phyloP scores from a whole-genome alignment of 2,113 vertebrate genomes.

The Mormyrus iriodes region DNA sequence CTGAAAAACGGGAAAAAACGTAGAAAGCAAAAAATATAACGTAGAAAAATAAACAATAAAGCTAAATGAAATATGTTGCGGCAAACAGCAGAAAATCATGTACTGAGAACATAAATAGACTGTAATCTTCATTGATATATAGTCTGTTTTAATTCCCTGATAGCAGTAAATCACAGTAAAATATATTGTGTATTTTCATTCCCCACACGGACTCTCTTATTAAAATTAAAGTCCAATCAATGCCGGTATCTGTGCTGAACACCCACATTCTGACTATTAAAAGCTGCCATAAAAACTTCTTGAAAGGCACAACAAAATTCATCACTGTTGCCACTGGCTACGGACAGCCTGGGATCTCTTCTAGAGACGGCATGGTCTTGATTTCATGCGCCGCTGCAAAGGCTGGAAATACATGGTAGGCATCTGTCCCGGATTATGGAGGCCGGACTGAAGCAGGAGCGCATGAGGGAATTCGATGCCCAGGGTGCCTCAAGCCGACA shows the following conservation, averaged over 20 bases:
- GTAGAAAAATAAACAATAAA: not conserved
- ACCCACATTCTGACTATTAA: not conserved
- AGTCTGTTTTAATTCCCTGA: not conserved
- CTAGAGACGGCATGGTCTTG: not conserved
- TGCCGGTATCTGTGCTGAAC: not conserved
- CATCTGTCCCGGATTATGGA: constrained; percentile 2
- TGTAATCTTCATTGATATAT: constrained; percentile 6
- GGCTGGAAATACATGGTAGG: not conserved
- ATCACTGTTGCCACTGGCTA: not conserved
- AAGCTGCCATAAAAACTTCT: not conserved
- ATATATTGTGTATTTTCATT: not conserved
- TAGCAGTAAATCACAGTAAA: not conserved
- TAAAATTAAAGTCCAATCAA: not conserved
- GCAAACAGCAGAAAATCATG: not conserved
- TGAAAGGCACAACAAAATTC: not conserved
- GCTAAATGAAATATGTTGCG: not conserved
- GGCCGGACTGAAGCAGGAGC: not conserved
- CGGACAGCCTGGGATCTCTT: not conserved
- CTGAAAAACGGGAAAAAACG: not conserved
- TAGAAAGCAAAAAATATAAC: not conserved
- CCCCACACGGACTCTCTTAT: not conserved
- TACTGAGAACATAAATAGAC: not conserved
- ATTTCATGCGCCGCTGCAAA: not conserved
- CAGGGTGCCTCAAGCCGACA: not conserved
- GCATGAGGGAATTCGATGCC: constrained; percentile 4